Percentiles rank a stretch among this genome's conserved stretches.
Evolutionary conservation across 2,113 vertebrate genomes (phyloP).

Genomic region (Picathartes gymnocephalus): DNA sequence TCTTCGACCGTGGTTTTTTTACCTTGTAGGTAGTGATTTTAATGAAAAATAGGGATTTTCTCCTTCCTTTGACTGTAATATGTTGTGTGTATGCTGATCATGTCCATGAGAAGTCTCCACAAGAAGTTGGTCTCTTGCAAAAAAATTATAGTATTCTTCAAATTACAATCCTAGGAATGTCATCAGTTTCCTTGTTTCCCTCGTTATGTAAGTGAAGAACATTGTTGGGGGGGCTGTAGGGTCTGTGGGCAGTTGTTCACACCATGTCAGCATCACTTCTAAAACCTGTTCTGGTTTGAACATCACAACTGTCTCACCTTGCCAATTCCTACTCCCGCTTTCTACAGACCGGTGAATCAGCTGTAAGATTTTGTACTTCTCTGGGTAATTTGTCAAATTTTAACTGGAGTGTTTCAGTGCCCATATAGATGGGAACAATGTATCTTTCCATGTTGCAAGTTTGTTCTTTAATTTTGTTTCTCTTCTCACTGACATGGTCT

Average conservation of each 20-base stretch:
- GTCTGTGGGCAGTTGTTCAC: background rate
- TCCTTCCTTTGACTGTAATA: background rate
- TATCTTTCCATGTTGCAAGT: background rate
- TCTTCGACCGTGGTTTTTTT: background rate
- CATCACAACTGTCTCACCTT: background rate
- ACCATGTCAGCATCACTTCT: background rate
- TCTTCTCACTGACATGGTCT: background rate
- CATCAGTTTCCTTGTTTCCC: background rate
- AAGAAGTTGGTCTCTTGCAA: background rate
- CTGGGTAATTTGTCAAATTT: background rate
- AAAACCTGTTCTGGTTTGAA: background rate
- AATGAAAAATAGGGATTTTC: background rate
- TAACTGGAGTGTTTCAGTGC: fast-evolving
- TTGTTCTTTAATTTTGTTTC: background rate
- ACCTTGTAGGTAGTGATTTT: background rate
- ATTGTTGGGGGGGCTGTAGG: no score
- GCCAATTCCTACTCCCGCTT: background rate
- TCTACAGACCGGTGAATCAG: background rate
- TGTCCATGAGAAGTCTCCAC: background rate
- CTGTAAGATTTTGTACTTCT: background rate
- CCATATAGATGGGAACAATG: background rate
- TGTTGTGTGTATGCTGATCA: background rate
- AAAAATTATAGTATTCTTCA: slow-evolving; percentile 23
- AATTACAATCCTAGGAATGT: background rate
- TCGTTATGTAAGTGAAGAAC: background rate